A percentile compares a stretch with the other conserved stretches of the same genome.
Conservation (phyloP, 2,888 invertebrate species). For the Elysia crispata region DNA sequence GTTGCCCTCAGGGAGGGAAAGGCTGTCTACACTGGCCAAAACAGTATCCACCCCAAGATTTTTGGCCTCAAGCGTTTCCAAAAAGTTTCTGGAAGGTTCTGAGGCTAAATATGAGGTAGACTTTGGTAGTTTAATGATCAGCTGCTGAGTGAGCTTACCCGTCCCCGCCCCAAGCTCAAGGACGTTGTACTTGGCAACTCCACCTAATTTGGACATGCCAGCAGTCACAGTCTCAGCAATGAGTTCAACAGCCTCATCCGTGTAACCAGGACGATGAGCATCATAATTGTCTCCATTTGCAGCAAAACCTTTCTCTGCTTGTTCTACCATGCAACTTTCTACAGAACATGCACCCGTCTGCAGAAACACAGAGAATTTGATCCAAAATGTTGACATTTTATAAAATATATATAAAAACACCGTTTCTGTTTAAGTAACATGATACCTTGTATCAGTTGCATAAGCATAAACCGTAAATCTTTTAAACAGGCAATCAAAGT, state of each 20-base stretch:
- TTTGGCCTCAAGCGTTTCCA: slow-evolving; percentile 52
- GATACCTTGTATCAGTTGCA: too few species aligned
- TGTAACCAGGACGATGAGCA: slow-evolving; percentile 57
- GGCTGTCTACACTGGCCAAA: slow-evolving; percentile 54
- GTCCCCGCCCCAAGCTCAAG: slow-evolving; percentile 67
- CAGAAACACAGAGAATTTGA: too few species aligned
- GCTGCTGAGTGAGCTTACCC: slow-evolving; percentile 59
- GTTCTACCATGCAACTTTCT: too few species aligned
- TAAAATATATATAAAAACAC: too few species aligned
- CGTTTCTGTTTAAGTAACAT: too few species aligned
- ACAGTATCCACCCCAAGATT: slow-evolving; percentile 53
- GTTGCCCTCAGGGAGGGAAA: slow-evolving; percentile 56
- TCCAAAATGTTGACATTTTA: too few species aligned
- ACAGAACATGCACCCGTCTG: too few species aligned
- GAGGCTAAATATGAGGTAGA: slow-evolving; percentile 56
- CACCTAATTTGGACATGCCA: not conserved
- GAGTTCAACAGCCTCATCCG: slow-evolving; percentile 55
- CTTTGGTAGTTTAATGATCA: slow-evolving; percentile 22
- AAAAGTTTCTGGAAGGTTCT: slow-evolving; percentile 62
- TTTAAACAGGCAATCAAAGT: too few species aligned
- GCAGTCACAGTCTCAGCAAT: slow-evolving; percentile 3
- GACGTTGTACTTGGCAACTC: slow-evolving; percentile 51
- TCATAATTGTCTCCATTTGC: slow-evolving; percentile 56
- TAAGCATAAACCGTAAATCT: too few species aligned
- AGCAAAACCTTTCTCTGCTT: too few species aligned